These are phyloP conservation scores for Drosophila percnosoma DNA, from an alignment of 2,888 invertebrate species.

Conservation along the genomic window DNA sequence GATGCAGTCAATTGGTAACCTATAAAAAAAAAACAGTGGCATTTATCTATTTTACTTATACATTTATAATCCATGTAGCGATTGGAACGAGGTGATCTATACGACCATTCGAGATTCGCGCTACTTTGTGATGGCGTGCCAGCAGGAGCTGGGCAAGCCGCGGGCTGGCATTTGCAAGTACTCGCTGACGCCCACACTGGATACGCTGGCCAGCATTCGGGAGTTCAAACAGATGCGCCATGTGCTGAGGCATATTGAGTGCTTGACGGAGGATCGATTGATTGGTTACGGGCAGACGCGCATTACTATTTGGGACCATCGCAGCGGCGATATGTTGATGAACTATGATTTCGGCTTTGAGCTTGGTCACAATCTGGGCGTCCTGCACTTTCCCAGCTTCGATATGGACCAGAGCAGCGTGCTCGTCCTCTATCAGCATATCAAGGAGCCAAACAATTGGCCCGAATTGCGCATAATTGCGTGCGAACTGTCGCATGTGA, in stretches of 20 bases:
- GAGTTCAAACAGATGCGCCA: constrained; percentile 83
- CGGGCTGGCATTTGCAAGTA: constrained; percentile 84
- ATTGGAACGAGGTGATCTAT: constrained; percentile 75
- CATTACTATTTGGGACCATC: constrained; percentile 84
- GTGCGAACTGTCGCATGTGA: constrained; percentile 79
- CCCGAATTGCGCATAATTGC: constrained; percentile 80
- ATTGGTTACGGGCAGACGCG: constrained; percentile 83
- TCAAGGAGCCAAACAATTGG: constrained; percentile 34
- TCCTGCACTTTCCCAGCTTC: constrained; percentile 79
- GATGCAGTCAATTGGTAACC: constrained; percentile 82
- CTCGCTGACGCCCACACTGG: constrained; percentile 83
- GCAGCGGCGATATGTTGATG: constrained; percentile 83
- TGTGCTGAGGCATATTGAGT: constrained; percentile 81
- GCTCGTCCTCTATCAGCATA: constrained; percentile 74
- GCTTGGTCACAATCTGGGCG: constrained; percentile 81
- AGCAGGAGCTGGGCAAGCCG: constrained; percentile 80
- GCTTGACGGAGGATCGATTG: constrained; percentile 82
- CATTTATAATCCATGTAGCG: constrained; percentile 50
- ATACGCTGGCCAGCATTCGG: constrained; percentile 83
- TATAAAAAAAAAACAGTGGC: neutral
- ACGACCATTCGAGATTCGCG: constrained; percentile 83
- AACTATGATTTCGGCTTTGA: constrained; percentile 82
- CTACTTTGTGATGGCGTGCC: constrained; percentile 84
- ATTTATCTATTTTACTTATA: neutral
- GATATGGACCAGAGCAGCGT: constrained; percentile 81